Percentiles rank a stretch among this genome's conserved stretches.
These are phyloP conservation scores for Myrmecophaga tridactyla DNA, from an alignment of 2,113 vertebrate species.

Conservation along the genomic window DNA sequence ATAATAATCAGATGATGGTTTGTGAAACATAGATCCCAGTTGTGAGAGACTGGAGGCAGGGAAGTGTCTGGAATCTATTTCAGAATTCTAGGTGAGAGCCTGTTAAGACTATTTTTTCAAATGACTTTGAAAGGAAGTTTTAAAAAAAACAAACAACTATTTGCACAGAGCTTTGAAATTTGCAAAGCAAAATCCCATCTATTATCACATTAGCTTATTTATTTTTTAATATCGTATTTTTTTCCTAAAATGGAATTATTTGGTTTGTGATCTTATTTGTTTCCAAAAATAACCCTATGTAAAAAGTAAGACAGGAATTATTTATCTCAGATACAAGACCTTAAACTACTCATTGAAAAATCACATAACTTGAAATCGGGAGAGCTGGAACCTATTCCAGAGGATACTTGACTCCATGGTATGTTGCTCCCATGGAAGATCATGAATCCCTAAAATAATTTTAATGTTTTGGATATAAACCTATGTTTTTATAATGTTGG, in stretches of 20 bases:
- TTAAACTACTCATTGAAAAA: neutral
- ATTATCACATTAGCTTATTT: neutral
- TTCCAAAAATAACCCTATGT: neutral
- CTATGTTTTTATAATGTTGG: neutral
- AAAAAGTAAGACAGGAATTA: neutral
- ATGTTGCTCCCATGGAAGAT: no score
- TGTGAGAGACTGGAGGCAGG: slow-evolving; percentile 24
- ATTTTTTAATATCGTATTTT: neutral
- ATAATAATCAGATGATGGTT: neutral
- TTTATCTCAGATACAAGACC: neutral
- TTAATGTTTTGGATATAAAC: neutral
- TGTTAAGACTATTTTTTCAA: neutral
- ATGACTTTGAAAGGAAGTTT: neutral
- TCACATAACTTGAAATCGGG: neutral
- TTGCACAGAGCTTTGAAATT: slow-evolving; percentile 7
- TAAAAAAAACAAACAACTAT: neutral
- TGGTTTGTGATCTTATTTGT: neutral
- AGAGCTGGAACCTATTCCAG: neutral
- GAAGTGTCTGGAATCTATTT: slow-evolving; percentile 39
- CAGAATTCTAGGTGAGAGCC: slow-evolving; percentile 44
- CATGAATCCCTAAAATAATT: no score
- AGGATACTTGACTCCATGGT: neutral
- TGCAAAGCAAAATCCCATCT: neutral
- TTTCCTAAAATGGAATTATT: neutral
- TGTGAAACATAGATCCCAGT: neutral